These are phyloP conservation scores for Acrobasis consociella DNA, from an alignment of 2,888 invertebrate species.

Conservation along the genomic window DNA sequence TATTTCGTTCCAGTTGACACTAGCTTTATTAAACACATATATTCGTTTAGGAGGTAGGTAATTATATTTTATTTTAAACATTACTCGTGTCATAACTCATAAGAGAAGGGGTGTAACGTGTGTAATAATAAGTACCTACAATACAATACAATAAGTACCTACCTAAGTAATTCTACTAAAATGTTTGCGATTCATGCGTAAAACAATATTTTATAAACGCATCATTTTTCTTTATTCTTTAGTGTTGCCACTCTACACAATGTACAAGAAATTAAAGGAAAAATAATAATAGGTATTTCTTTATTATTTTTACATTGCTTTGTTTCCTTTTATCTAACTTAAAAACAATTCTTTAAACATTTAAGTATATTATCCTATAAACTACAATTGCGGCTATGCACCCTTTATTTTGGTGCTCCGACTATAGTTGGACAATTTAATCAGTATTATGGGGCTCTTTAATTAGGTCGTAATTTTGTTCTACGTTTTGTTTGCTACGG, in stretches of 20 bases:
- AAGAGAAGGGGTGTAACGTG: too few species aligned
- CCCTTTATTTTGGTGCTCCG: conserved; percentile 5
- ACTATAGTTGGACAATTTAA: conserved; percentile 41
- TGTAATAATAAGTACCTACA: too few species aligned
- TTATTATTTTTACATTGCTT: too few species aligned
- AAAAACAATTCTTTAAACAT: background rate
- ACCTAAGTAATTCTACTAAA: background rate
- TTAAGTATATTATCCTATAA: background rate
- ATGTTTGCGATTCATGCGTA: background rate
- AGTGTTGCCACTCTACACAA: background rate
- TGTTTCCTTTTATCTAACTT: too few species aligned
- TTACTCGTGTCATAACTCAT: too few species aligned
- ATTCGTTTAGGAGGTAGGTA: too few species aligned
- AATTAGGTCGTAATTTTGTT: conserved; percentile 52
- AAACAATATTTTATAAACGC: background rate
- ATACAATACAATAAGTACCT: too few species aligned
- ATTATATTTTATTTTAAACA: too few species aligned
- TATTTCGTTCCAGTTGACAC: too few species aligned
- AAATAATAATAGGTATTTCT: background rate
- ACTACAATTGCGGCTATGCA: conserved; percentile 5
- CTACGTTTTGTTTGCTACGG: conserved; percentile 41
- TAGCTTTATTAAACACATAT: too few species aligned
- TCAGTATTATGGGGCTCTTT: conserved; percentile 51
- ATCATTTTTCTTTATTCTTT: background rate
- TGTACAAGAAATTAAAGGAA: background rate